Evolutionary conservation across 2,113 vertebrate genomes (phyloP), one percentile per base, ranked within the genome.

Genomic region (Lichenostomus cassidix): DNA sequence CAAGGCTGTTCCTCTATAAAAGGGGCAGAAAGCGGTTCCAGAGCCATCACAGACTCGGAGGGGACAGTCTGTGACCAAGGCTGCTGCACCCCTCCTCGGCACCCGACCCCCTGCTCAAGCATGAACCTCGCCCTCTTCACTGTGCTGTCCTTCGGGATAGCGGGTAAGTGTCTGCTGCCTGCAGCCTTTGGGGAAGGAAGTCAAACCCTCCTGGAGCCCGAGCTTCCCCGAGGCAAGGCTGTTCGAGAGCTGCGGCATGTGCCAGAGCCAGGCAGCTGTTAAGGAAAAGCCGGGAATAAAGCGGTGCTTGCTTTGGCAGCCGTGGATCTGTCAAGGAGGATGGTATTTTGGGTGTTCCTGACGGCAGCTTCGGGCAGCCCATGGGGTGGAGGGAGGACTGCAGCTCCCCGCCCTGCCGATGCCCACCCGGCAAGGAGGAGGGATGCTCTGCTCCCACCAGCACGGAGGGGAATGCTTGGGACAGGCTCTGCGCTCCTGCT

Each of bases 1-100:
- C 89, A 92, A 81, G 53, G 81, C 73, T 62, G 75, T 56, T 89
- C n/a, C 58, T 87, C 96, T 97, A 97, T 97, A 97, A 96, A 97
- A 97, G 56, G 82, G 86, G 49, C 31, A 73, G 87, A 69, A 87
- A 95, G 86, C 46, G 1, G 87, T 35, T 84, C 46, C 73, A 77
- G 82, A 96, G 94, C 91, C 87, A 95, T 93, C 94, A 95, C 94
- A 95, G 95, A 83, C 90, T 27, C 13, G 39, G 94, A 93, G 92
- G 92, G 95, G 92, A 83, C 78, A 20, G 94, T 94, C 96, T 97
- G 95, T 96, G 96, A 97, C 78, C 79, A 94, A 87, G 73, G 78
- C 76, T 87, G 71, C 92, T 58, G 55, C 81, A 59, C 23, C 65
- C 81, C 92, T 87, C 65, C 74, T 58, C n/a, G 15, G 80, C 77